Percentiles rank a stretch among this genome's conserved stretches.
phyloP scores from a whole-genome alignment of 2,113 vertebrate genomes.

The Chrysemys picta region DNA sequence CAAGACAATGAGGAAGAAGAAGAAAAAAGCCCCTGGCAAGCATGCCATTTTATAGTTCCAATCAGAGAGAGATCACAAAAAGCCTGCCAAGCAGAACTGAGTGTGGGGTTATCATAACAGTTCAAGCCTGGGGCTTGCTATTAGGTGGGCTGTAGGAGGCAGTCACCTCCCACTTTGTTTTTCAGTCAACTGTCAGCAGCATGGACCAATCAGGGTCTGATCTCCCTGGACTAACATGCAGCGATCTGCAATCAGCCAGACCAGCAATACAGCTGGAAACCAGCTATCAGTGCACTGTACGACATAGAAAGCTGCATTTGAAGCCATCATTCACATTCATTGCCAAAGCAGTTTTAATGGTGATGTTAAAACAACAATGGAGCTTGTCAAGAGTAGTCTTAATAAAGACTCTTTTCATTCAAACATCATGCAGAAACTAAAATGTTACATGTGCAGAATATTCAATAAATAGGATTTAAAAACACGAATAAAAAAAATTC shows the following conservation, averaged over 20 bases:
- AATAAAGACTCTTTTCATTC: background rate
- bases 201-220: background rate
- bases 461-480: background rate
- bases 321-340: background rate
- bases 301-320: accelerated
- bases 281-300: accelerated
- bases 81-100: background rate
- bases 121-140: background rate
- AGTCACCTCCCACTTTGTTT: background rate
- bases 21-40: background rate
- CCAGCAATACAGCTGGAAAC: background rate
- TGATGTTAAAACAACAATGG: background rate
- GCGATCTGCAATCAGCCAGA: background rate
- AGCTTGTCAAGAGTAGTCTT: background rate
- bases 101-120: background rate
- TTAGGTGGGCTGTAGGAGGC: background rate
- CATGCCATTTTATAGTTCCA: background rate
- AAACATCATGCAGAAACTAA: background rate
- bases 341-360: background rate
- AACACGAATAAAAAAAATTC: background rate
- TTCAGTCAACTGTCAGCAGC: background rate
- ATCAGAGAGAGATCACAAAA: background rate
- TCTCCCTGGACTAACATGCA: background rate
- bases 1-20: background rate
- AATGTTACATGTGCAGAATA: background rate